Conservation (phyloP, 1,140 invertebrate species). For the Colletes gigas region DNA sequence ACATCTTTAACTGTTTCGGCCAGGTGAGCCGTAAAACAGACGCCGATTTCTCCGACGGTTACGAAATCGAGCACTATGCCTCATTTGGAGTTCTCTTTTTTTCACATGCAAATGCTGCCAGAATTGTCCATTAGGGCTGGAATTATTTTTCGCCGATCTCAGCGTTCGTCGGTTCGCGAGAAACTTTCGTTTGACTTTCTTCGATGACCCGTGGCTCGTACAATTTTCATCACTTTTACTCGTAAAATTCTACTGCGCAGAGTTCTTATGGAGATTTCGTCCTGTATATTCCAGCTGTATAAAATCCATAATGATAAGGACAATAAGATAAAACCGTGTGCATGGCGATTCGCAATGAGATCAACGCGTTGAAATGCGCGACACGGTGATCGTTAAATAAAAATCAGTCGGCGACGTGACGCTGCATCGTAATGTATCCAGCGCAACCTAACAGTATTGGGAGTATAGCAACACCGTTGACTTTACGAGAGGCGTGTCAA, state of each 20-base stretch:
- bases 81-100: neutral
- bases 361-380: slow-evolving; percentile 36
- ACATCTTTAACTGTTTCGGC: slow-evolving; percentile 67
- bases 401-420: slow-evolving; percentile 40
- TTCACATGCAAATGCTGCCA: neutral
- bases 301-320: slow-evolving; percentile 1
- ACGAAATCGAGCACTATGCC: slow-evolving; percentile 20
- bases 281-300: no score
- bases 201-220: no score
- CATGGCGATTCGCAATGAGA: slow-evolving; percentile 19
- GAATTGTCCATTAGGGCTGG: neutral
- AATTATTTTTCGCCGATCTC: slow-evolving; percentile 1
- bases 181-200: no score
- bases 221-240: no score
- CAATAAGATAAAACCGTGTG: slow-evolving; percentile 14
- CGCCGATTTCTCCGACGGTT: slow-evolving; percentile 30
- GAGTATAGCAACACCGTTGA: slow-evolving; percentile 44
- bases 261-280: no score
- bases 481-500: slow-evolving; percentile 51
- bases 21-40: slow-evolving; percentile 53
- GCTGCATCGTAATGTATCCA: slow-evolving; percentile 52
- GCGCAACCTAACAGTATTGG: slow-evolving; percentile 52
- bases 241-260: no score
- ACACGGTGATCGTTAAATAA: slow-evolving; percentile 41
- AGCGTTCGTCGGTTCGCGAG: neutral